Base-by-base conservation (phyloP, 2,113 vertebrate species). In the Fulmarus glacialis region DNA sequence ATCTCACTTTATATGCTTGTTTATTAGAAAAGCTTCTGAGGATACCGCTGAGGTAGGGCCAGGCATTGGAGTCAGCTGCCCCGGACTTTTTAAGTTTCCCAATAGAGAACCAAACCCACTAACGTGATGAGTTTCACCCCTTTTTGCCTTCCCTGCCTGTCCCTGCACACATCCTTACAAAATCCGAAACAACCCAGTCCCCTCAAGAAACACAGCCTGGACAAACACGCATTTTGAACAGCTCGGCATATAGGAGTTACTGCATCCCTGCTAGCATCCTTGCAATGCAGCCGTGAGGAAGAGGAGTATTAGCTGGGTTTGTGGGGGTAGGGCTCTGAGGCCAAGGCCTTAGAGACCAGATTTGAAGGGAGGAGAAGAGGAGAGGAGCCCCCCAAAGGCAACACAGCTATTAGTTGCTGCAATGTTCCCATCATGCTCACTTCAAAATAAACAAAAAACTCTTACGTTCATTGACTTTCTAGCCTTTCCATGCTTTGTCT, bases 1-100 rank as follows among this genome's bases (percentile, higher is more conserved):
- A 97, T 96, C 93, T 97, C 97, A 92, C 89, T 96, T 97, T 97
- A 97, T 94, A 93, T n/a, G 82, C 92, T 75, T 60, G 60, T 97
- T 97, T 96, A 97, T 95, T 92, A 95, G 94, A 47, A 91, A 67
- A 87, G 78, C 83, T 92, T 83, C 94, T 90, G 91, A 91, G 95
- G 70, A 87, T 27, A 79, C 82, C n/a, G 12, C 93, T 53, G 93
- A 89, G 90, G 91, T 59, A 94, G 86, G 77, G 91, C 79, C 64
- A 45, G 56, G 55, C 81, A 26, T 2, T 17, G n/a, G 5, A 75
- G 12, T 70, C 60, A 29, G 77, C 91, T 52, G 79, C 34, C 38
- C 59, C 29, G 7, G 55, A 42, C 32, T 30, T 27, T 32, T 5
- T 3, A 17, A 58, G 56, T 50, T 73, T 55, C 72, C 55, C 79